These are phyloP conservation scores for Meles meles DNA, from an alignment of 2,113 vertebrate species.

Conservation along the genomic window DNA sequence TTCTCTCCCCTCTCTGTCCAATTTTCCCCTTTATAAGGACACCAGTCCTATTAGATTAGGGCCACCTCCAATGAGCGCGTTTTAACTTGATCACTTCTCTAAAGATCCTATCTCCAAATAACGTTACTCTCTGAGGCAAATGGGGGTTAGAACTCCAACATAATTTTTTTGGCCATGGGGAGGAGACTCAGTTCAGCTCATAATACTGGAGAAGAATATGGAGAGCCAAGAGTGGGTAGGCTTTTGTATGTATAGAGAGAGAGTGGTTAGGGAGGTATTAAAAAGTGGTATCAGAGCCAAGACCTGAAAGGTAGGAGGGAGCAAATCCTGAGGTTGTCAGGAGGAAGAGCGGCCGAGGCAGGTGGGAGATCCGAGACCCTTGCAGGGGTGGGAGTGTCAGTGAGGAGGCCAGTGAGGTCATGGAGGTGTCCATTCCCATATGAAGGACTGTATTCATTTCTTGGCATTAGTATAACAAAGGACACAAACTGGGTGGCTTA, in stretches of 20 bases:
- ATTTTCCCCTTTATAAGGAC: background rate
- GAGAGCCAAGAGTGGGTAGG: background rate
- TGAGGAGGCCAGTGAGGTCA: background rate
- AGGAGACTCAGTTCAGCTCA: background rate
- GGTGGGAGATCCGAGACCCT: background rate
- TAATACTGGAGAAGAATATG: background rate
- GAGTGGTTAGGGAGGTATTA: background rate
- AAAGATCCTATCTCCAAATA: background rate
- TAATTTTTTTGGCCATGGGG: too few species aligned
- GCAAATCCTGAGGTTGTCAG: too few species aligned
- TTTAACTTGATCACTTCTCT: background rate
- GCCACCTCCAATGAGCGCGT: background rate
- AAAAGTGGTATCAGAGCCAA: background rate
- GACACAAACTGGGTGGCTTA: background rate
- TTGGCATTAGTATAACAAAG: background rate
- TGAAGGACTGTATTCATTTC: background rate
- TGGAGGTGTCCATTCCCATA: fast-evolving
- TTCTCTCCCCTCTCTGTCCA: background rate
- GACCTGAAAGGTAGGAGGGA: background rate
- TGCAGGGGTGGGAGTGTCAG: background rate
- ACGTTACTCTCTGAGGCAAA: background rate
- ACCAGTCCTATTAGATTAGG: background rate
- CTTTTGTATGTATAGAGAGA: background rate
- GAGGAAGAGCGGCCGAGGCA: background rate
- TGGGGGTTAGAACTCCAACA: background rate